Conservation (phyloP, 2,888 invertebrate genomes). For the Neoitamus cyanurus region DNA sequence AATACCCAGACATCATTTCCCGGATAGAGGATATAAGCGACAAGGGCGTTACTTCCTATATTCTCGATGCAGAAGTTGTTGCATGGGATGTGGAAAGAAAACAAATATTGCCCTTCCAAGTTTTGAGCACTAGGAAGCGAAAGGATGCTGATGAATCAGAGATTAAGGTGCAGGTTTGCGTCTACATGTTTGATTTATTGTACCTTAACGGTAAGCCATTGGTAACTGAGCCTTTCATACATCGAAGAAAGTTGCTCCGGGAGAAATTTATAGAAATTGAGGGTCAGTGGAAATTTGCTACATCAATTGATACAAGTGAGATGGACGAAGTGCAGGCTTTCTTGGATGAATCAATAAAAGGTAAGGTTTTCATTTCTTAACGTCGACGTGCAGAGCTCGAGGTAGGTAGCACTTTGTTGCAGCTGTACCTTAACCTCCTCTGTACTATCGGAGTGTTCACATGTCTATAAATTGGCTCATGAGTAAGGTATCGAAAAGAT, state of each 20-base stretch:
- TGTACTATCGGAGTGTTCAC: too few relatives aligned
- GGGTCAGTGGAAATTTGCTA: constrained; percentile 92
- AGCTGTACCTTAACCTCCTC: too few relatives aligned
- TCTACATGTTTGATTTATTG: constrained; percentile 96
- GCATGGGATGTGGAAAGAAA: constrained; percentile 91
- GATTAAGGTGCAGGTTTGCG: constrained; percentile 83
- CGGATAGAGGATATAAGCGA: constrained; percentile 73
- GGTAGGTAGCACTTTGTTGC: too few relatives aligned
- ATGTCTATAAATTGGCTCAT: too few relatives aligned
- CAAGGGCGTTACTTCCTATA: constrained; percentile 78
- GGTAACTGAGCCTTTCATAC: constrained; percentile 79
- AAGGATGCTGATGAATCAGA: constrained; percentile 75
- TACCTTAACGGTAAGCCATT: constrained; percentile 90
- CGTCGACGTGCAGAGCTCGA: too few relatives aligned
- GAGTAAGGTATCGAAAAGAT: too few relatives aligned
- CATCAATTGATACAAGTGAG: constrained; percentile 80
- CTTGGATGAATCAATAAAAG: constrained; percentile 92
- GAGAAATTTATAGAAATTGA: constrained; percentile 77
- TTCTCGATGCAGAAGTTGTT: constrained; percentile 96
- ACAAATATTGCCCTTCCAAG: constrained; percentile 95
- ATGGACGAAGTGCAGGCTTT: constrained; percentile 95
- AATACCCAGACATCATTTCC: constrained; percentile 94
- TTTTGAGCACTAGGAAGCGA: constrained; percentile 93
- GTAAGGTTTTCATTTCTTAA: constrained; percentile 64
- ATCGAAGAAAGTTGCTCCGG: constrained; percentile 78